A percentile compares a stretch with the other conserved stretches of the same genome.
Conservation (phyloP, 37 sponge, comb jelly and placozoan species). For the Crambe crambe region DNA sequence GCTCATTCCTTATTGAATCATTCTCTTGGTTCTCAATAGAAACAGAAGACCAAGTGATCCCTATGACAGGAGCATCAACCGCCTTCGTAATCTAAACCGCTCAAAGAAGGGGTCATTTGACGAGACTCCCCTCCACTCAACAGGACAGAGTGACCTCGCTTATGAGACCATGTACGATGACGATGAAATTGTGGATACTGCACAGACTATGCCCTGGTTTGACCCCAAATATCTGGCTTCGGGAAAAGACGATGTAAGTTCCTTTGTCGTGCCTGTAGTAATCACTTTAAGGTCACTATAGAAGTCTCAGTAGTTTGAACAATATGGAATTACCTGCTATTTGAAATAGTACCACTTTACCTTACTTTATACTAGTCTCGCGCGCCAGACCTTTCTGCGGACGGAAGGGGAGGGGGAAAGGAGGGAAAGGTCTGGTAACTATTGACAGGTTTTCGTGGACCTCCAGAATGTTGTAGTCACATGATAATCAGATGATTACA, state of each 20-base stretch:
- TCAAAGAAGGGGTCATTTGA: conserved; percentile 3
- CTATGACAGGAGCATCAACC: background rate
- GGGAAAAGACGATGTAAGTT: conserved; percentile 11
- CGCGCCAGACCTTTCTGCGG: too few species aligned
- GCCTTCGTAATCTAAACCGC: background rate
- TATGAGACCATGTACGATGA: conserved; percentile 64
- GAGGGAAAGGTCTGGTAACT: too few species aligned
- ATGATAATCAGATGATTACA: too few species aligned
- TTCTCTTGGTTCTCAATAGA: background rate
- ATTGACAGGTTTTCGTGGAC: too few species aligned
- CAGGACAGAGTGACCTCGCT: conserved; percentile 31
- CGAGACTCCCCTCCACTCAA: background rate
- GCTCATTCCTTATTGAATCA: background rate
- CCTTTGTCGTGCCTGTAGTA: too few species aligned
- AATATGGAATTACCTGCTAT: too few species aligned
- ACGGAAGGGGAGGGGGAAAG: too few species aligned
- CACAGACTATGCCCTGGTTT: conserved; percentile 70
- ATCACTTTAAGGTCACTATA: too few species aligned
- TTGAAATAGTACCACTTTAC: too few species aligned
- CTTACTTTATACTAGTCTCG: too few species aligned
- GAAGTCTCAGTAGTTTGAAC: too few species aligned
- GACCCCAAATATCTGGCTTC: conserved; percentile 56
- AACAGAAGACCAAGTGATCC: conserved; percentile 21
- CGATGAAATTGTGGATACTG: conserved; percentile 46
- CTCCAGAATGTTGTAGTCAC: too few species aligned